A percentile compares a stretch with the other conserved stretches of the same genome.
Conservation (phyloP, 2,888 invertebrate species). For the Perizoma affinitatum region DNA sequence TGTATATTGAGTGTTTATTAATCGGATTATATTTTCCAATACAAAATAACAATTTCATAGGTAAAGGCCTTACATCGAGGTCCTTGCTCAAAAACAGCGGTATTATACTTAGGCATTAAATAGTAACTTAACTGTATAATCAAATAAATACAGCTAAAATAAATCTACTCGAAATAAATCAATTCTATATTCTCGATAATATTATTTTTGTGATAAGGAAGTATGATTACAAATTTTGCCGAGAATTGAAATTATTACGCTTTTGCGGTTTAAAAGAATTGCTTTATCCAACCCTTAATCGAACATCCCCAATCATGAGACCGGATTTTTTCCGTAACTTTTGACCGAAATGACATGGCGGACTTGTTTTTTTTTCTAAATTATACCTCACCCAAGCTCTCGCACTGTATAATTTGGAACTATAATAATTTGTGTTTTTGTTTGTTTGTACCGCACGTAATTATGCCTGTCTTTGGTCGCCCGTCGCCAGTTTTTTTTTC, state of each 20-base stretch:
- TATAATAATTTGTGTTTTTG: conserved; percentile 63
- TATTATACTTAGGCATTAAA: no score
- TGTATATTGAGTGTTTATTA: no score
- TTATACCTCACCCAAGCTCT: conserved; percentile 20
- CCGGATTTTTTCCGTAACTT: conserved; percentile 19
- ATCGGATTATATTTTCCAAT: no score
- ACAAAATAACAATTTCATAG: no score
- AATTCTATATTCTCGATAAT: neutral
- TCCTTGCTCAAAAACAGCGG: no score
- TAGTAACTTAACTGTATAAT: no score
- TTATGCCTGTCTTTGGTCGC: conserved; percentile 27
- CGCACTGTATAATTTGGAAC: conserved; percentile 65
- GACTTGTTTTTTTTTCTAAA: conserved; percentile 20
- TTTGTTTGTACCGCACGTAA: conserved; percentile 43
- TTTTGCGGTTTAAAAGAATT: conserved; percentile 24
- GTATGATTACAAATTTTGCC: neutral
- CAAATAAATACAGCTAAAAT: no score
- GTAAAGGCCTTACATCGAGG: no score
- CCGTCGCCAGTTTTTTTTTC: conserved; percentile 21
- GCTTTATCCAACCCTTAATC: conserved; percentile 16
- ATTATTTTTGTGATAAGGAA: neutral
- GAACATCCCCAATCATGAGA: conserved; percentile 17
- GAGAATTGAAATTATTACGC: neutral
- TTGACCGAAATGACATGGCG: conserved; percentile 27
- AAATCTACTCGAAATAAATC: neutral